Conservation (phyloP, 2,888 invertebrate genomes). For the Empis livida region DNA sequence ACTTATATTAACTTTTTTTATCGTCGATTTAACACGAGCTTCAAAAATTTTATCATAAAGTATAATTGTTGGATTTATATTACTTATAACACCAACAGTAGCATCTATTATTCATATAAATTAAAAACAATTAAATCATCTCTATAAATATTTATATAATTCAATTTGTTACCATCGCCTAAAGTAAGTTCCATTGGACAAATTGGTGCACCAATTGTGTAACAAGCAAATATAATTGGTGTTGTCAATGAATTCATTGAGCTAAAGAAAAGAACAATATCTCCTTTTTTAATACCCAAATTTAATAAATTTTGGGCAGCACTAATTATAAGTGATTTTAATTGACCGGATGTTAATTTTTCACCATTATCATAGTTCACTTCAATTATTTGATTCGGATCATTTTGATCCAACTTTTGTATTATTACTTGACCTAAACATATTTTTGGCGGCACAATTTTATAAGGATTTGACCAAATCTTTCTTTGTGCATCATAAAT, state of each 20-base stretch:
- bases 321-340: background rate
- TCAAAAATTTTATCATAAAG: background rate
- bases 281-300: background rate
- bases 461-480: background rate
- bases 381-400: conserved; percentile 1
- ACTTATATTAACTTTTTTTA: background rate
- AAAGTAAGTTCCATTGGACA: conserved; percentile 3
- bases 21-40: background rate
- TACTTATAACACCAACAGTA: background rate
- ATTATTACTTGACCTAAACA: background rate
- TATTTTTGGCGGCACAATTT: background rate
- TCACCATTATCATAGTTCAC: background rate
- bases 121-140: background rate
- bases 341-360: background rate
- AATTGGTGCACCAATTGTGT: conserved; percentile 1
- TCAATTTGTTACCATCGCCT: conserved; percentile 3
- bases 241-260: conserved; percentile 2
- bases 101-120: background rate
- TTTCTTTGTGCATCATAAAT: background rate
- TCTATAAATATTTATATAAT: background rate
- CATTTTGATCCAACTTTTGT: background rate
- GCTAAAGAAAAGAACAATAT: background rate
- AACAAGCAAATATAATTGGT: background rate
- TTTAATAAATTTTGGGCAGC: background rate
- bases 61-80: background rate